A percentile compares a stretch with the other conserved stretches of the same genome.
Conservation (phyloP, 2,888 invertebrate genomes). For the Limnephilus auricula region DNA sequence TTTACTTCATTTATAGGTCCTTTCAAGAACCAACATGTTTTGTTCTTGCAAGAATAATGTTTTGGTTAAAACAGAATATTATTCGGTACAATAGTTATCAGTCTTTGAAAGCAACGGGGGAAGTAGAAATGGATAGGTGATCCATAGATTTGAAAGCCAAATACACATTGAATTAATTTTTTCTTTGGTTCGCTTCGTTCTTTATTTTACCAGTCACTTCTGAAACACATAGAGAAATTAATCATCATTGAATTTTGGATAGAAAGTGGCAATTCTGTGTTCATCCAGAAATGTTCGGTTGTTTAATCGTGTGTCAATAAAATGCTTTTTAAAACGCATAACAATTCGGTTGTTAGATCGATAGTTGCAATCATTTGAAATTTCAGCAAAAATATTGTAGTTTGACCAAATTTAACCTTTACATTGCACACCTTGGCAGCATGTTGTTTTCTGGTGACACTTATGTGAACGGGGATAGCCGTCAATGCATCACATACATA, state of each 20-base stretch:
- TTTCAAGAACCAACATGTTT: not conserved
- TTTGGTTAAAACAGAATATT: not conserved
- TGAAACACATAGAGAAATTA: not conserved
- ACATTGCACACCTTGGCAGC: too few species aligned
- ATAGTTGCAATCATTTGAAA: not conserved
- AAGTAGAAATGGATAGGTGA: not conserved
- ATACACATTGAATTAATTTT: not conserved
- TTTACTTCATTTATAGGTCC: not conserved
- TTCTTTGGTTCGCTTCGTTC: not conserved
- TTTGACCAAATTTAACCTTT: not conserved
- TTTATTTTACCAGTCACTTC: not conserved
- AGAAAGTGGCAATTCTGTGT: not conserved
- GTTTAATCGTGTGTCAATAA: not conserved
- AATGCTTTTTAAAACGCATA: too few species aligned
- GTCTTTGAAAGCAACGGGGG: not conserved
- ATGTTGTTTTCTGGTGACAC: too few species aligned
- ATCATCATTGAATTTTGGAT: not conserved
- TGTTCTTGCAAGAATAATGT: not conserved
- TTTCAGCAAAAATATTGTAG: not conserved
- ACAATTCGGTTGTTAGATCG: too few species aligned
- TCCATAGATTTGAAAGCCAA: not conserved
- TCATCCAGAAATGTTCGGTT: not conserved
- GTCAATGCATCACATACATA: too few species aligned
- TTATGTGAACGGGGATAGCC: too few species aligned
- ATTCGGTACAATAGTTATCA: not conserved